Base-by-base conservation (phyloP, 2,113 vertebrate genomes). In the Stercorarius parasiticus region DNA sequence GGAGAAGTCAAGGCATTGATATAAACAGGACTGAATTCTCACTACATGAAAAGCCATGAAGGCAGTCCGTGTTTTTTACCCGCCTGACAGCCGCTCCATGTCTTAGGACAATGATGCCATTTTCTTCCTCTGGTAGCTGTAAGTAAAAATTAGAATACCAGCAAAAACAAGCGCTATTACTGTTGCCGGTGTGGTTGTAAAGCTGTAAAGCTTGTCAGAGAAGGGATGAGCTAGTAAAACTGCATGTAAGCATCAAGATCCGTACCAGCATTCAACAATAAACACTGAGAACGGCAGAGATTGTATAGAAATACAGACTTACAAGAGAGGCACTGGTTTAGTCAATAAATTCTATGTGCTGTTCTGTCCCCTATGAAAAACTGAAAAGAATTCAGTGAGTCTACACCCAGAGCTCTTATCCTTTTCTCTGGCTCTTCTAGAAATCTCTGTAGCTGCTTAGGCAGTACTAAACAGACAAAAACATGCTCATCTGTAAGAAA, bases 121-220 rank as follows among this genome's bases (percentile, higher is more conserved):
- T 76, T 71, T 84, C 66, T 84, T 74, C 47, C 36, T 62, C 34
- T 43, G 43, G 56, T 40, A 85, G 32, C 20, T 71, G 25, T 71
- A 69, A 89, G 52, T 47, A 88, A 89, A 95, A 94, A 89, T 67
- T 71, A 94, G 34, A 96, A 84, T 81, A 82, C n/a, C 26, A 52
- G 29, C 1, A 3, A 85, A 90, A 95, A 18, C 23, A 85, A 88
- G 30, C 3, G 2, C 20, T 86, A 13, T 38, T 73, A 36, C 23
- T 38, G 25, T 45, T 70, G 34, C 36, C 17, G 20, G 11, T 58
- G 49, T 32, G 27, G 27, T 25, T 72, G 47, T 77, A 82, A 67
- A 92, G 32, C 15, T 40, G 19, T 52, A 82, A 79, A 49, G 5
- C 43, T 80, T 69, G 30, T 83, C 58, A 83, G 71, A 53, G 56